Evolutionary conservation across 2,113 vertebrate species (phyloP), one percentile per base, ranked within the genome.

Genomic region (Coryphaenoides rupestris): DNA sequence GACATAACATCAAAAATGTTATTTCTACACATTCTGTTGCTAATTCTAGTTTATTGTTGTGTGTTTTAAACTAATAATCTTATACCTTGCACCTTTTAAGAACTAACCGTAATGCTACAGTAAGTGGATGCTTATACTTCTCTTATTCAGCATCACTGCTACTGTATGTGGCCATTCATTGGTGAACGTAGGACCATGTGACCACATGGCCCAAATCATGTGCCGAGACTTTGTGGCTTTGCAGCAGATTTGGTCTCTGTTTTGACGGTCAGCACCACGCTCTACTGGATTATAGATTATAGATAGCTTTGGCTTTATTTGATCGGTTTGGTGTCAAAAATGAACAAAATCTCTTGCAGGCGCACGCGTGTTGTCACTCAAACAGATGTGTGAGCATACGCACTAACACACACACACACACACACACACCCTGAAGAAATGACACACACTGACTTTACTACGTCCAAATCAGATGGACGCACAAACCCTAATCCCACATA

Each of bases 231-330:
- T n/a, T n/a, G n/a, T 55, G 75, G 84, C 73, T 85, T 87, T 86
- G 71, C 62, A 15, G 17, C 72, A 83, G 88, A 87, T 90, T 88
- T 90, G 61, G 68, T 65, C 66, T 73, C 70, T 77, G 68, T 85
- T 79, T 78, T 49, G 62, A 69, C 55, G 65, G 55, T 69, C 64
- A 81, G 80, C 74, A 65, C 69, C 6, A 59, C 68, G 45, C 70
- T 40, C 33, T 40, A 40, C 33, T 73, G 83, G 69, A 57, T 87
- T 87, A 87, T 88, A 89, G 89, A 89, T 90, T 87, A 84, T 80
- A 60, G 82, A 85, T 86, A 75, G 82, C 68, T 84, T 88, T 85
- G 75, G 88, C 71, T 84, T 84, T 76, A 78, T 77, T 79, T 78
- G 74, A 89, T 82, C 79, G 76, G 78, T 81, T 81, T 59, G 67